Evolutionary conservation across 2,797 vertebrate genomes (phyloP).

Genomic region (Phrynocephalus guinanensis): DNA sequence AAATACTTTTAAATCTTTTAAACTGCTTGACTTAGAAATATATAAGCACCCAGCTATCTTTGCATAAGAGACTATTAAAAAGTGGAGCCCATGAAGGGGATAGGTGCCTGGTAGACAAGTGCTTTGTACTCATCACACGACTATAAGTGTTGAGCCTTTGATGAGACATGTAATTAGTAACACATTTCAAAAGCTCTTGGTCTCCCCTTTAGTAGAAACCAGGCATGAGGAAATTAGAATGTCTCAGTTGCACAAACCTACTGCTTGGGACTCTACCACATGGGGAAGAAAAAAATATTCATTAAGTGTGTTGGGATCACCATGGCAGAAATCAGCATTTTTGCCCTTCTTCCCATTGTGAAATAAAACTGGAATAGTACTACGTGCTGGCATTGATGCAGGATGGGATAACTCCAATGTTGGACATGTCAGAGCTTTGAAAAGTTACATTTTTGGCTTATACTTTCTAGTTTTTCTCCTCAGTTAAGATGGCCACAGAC

Average conservation of each 20-base stretch:
- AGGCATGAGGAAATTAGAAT: conserved; percentile 64
- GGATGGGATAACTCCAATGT: no score
- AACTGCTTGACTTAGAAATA: conserved; percentile 61
- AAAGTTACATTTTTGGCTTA: no score
- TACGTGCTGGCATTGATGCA: no score
- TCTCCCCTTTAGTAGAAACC: conserved; percentile 59
- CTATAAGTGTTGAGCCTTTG: conserved; percentile 62
- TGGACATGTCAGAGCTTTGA: no score
- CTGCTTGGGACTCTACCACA: conserved; percentile 33
- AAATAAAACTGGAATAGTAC: neutral
- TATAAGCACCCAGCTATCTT: conserved; percentile 58
- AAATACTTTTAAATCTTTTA: conserved; percentile 58
- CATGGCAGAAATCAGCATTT: neutral
- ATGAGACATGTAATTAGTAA: conserved; percentile 74
- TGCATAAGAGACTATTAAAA: conserved; percentile 62
- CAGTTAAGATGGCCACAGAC: no score
- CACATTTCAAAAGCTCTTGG: conserved; percentile 65
- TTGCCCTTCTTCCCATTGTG: neutral
- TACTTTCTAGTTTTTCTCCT: no score
- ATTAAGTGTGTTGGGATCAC: neutral
- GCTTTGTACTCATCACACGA: conserved; percentile 61
- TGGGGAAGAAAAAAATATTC: neutral
- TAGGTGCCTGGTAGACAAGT: conserved; percentile 63
- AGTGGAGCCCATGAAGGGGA: conserved; percentile 58
- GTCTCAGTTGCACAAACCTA: conserved; percentile 61